Percentiles rank a stretch among this genome's conserved stretches.
Evolutionary conservation across 1,140 invertebrate species (phyloP).

Genomic region (Leptinotarsa defecta): DNA sequence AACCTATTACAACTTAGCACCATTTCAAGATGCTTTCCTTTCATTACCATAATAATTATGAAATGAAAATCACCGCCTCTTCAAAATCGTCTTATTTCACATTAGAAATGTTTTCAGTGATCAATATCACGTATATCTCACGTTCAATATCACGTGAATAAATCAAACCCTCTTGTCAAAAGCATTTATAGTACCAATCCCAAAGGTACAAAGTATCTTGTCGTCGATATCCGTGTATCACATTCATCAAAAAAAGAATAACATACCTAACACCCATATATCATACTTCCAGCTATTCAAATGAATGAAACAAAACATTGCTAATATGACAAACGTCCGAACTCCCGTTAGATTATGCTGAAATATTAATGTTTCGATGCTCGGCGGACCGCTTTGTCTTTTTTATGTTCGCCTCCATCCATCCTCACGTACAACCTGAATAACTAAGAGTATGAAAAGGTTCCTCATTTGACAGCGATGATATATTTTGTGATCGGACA

Average conservation of each 20-base stretch:
- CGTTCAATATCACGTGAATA: too few species aligned
- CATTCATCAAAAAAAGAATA: not conserved
- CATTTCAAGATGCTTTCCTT: too few species aligned
- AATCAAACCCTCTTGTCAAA: too few species aligned
- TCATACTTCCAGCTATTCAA: not conserved
- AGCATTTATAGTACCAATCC: too few species aligned
- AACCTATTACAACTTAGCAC: too few species aligned
- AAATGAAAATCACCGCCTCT: too few species aligned
- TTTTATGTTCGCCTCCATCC: not conserved
- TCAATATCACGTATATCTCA: too few species aligned
- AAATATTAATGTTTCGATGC: constrained; percentile 3
- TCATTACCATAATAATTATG: too few species aligned
- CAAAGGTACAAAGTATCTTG: too few species aligned
- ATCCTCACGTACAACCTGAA: not conserved
- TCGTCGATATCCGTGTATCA: too few species aligned
- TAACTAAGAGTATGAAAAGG: not conserved
- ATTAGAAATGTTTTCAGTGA: too few species aligned
- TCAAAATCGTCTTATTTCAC: too few species aligned
- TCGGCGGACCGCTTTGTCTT: not conserved
- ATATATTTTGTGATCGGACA: constrained; percentile 3
- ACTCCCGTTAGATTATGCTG: not conserved
- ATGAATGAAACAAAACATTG: constrained; percentile 1
- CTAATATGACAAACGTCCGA: constrained; percentile 1
- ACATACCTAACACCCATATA: not conserved
- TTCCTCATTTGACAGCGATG: constrained; percentile 2